Base-by-base conservation (phyloP, 2,797 vertebrate species). In the Lacerta bilineata region DNA sequence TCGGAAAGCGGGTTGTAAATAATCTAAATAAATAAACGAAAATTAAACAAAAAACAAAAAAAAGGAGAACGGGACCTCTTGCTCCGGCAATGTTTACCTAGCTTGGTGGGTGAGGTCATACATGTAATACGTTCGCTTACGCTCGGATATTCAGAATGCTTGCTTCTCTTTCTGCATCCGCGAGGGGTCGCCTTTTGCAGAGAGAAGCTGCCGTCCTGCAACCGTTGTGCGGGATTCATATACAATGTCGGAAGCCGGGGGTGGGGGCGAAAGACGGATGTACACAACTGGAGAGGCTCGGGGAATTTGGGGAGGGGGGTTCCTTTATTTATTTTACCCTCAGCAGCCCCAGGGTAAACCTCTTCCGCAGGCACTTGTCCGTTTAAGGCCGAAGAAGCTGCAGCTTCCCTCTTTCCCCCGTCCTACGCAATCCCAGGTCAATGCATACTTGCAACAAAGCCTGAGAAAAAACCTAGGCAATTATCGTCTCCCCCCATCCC, bases 111-210 rank as follows among this genome's bases (percentile, higher is more conserved):
- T n/a, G 27, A 78, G 6, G 27, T n/a, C 20, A 50, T n/a, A 55
- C 17, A 8, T 55, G 50, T 15, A 55, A 55, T 36, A 74, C 27
- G 76, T 27, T 39, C 41, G 80, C 55, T 18, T 20, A 17, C 15
- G 8, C 46, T 41, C 59, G 33, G 25, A 25, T 25, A 13, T 39
- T 41, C 23, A 25, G n/a, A 43, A 1, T 69, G 27, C 68, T 8
- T 0, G 71, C 10, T 91, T 95, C 36, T 71, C 88, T 8, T 59
- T 33, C 81, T 39, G 82, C 84, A 61, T 90, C 97, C 97, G 96
- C 97, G 81, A 97, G 97, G 95, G 95, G 97, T 96, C 96, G 95
- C 96, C 90, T 95, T 94, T 82, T 85, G 93, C 95, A 94, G 95
- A 72, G 85, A 91, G 93, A 95, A 69, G 69, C 39, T 64, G 3